Base-by-base conservation (phyloP, 2,113 vertebrate species). In the Sebastes fasciatus region DNA sequence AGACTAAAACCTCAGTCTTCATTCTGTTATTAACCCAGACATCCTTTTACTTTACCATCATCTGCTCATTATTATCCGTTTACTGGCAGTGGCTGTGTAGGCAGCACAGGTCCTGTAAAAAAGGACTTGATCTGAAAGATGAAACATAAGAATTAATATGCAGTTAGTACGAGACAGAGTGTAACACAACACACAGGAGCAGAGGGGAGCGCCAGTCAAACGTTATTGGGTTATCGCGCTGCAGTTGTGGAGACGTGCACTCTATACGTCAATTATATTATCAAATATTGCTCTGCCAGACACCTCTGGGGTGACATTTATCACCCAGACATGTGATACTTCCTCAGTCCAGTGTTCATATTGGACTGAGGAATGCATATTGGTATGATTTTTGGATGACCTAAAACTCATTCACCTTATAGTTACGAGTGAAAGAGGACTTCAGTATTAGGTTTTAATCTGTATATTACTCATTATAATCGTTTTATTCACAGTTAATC, bases 121-220 rank as follows among this genome's bases (percentile, higher is more conserved):
- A 79, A 74, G 48, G 55, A 86, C 84, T 89, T 43, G 23, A 85
- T 79, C 62, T 63, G 73, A 89, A 85, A 86, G 83, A 76, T 85
- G 72, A 82, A 87, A 89, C 71, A 83, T 72, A 54, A 87, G 75
- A 86, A 81, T 91, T 82, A 55, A 88, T 89, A 93, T 90, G 81
- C 63, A 83, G 88, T 91, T 93, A 93, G 92, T 89, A 92, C 80
- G 77, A 86, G 91, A 91, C 91, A 69, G 84, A 85, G 77, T 89
- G 89, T 89, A 93, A 92, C 77, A 85, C 84, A 89, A 92, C 90
- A 88, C 89, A 92, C 52, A 69, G 79, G 60, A 86, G 57, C 77
- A 74, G 75, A 85, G 80, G 75, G 81, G 74, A 83, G 78, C 72
- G 70, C 77, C 75, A 63, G 73, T 88, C 77, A 79, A 72, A 78